A percentile compares a stretch with the other conserved stretches of the same genome.
Evolutionary conservation across 2,797 vertebrate species (phyloP).

Genomic region (Notoglanidium macrostoma): DNA sequence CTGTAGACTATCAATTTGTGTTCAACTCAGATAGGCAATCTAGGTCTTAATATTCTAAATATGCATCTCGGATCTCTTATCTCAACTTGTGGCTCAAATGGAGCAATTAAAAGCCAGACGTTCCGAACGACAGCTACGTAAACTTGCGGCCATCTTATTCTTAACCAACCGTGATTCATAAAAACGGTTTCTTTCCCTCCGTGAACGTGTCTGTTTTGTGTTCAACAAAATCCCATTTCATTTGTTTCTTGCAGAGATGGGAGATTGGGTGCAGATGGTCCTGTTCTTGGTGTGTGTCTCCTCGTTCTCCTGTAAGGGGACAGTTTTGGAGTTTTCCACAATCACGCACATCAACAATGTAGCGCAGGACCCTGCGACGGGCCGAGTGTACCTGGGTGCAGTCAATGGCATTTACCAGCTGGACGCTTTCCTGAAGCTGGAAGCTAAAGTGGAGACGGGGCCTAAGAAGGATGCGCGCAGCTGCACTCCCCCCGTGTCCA

Average conservation of each 20-base stretch:
- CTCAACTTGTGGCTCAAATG: not conserved
- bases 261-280: constrained; percentile 67
- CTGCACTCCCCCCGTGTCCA: constrained; percentile 70
- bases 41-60: constrained; percentile 9
- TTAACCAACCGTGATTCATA: not conserved
- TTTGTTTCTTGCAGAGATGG: constrained; percentile 72
- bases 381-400: constrained; percentile 87
- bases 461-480: constrained; percentile 73
- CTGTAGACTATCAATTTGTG: constrained; percentile 23
- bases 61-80: constrained; percentile 1
- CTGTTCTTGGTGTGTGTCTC: constrained; percentile 66
- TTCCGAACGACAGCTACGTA: not conserved
- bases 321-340: constrained; percentile 61
- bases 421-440: constrained; percentile 69
- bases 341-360: constrained; percentile 75
- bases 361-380: constrained; percentile 77
- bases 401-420: constrained; percentile 88
- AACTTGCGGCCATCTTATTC: not conserved
- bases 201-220: not conserved
- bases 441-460: constrained; percentile 77
- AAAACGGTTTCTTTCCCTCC: not conserved
- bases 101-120: not conserved
- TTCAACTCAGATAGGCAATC: not conserved
- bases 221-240: constrained; percentile 28
- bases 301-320: constrained; percentile 50